Conservation (phyloP, 1,140 invertebrate genomes). For the Ostrea edulis region DNA sequence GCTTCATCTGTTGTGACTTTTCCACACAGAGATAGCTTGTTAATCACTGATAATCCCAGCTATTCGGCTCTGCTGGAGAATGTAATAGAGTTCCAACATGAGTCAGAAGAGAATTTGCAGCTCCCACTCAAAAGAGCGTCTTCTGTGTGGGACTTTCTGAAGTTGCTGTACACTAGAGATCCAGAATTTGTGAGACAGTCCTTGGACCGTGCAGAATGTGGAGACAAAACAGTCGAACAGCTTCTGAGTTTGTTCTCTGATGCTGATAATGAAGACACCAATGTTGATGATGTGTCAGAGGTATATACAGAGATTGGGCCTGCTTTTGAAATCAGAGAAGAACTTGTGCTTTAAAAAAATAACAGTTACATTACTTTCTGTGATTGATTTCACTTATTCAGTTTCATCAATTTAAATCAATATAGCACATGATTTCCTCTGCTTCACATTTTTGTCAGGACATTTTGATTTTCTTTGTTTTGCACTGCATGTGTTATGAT, state of each 20-base stretch:
- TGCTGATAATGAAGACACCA: not conserved
- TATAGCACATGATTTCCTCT: not conserved
- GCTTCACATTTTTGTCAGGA: not conserved
- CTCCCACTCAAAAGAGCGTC: not conserved
- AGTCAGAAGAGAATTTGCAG: not conserved
- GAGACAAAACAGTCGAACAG: not conserved
- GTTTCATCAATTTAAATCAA: not conserved
- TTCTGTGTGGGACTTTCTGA: not conserved
- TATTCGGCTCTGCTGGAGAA: not conserved
- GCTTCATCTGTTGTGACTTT: not conserved
- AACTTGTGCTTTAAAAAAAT: not conserved
- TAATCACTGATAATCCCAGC: not conserved
- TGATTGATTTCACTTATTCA: not conserved
- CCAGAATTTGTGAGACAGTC: slow-evolving; percentile 19
- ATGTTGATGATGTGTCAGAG: not conserved
- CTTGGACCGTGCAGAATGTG: not conserved
- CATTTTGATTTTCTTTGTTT: not conserved
- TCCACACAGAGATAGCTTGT: not conserved
- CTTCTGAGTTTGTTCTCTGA: not conserved
- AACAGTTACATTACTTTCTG: not conserved
- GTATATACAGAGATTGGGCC: not conserved
- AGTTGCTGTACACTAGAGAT: not conserved
- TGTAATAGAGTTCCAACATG: not conserved
- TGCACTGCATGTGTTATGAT: not conserved
- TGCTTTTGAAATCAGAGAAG: not conserved